phyloP scores from a whole-genome alignment of 2,797 vertebrate species.

The Microctenopoma steveboyesi region DNA sequence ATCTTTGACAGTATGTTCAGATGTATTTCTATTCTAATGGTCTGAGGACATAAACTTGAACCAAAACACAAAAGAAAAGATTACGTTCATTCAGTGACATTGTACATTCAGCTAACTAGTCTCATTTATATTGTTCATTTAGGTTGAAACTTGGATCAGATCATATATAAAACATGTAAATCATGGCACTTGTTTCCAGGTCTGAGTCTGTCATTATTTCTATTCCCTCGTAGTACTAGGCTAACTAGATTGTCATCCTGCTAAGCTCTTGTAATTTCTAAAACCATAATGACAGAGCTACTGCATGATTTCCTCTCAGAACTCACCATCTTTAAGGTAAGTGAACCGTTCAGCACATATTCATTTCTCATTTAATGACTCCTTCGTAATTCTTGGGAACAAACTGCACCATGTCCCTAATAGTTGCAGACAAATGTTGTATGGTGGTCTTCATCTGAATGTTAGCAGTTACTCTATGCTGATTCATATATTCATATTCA shows the following conservation, averaged over 20 bases:
- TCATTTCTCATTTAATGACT: not conserved
- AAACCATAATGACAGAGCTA: not conserved
- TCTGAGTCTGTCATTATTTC: conserved; percentile 78
- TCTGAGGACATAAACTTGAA: conserved; percentile 70
- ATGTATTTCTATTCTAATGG: conserved; percentile 79
- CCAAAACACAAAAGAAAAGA: conserved; percentile 62
- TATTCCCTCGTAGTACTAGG: not conserved
- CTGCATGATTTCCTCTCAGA: conserved; percentile 36
- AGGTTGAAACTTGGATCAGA: conserved; percentile 85
- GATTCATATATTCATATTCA: not conserved
- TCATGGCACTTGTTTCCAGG: conserved; percentile 85
- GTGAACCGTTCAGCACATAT: conserved; percentile 33
- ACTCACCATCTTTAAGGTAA: conserved; percentile 69
- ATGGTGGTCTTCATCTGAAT: not conserved
- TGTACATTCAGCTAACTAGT: conserved; percentile 72
- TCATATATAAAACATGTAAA: conserved; percentile 92
- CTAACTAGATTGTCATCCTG: conserved; percentile 6
- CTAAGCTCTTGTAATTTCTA: not conserved
- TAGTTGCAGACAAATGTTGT: not conserved
- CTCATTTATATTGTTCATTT: conserved; percentile 91
- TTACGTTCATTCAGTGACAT: conserved; percentile 75
- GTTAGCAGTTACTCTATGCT: not conserved
- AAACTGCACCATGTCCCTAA: not conserved
- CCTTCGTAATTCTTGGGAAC: not conserved
- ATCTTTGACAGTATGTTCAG: conserved; percentile 76